Conservation (phyloP, 2,888 invertebrate genomes). For the Acrobasis suavella region DNA sequence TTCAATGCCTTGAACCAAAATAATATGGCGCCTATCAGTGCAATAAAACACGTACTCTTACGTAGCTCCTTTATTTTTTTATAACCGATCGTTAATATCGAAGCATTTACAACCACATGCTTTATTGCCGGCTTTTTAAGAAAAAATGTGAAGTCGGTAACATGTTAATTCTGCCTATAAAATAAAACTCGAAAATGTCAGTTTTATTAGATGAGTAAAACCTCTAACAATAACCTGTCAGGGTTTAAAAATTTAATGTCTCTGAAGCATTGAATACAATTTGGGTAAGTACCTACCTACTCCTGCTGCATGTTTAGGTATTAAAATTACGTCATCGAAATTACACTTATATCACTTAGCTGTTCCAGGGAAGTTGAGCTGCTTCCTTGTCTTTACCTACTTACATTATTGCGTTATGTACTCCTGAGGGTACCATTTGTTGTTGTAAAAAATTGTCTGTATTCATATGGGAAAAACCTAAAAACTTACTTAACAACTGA, state of each 20-base stretch:
- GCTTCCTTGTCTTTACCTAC: too few species aligned
- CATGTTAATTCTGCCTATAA: constrained; percentile 75
- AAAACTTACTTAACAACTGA: too few species aligned
- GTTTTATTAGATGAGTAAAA: constrained; percentile 29
- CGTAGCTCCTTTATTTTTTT: constrained; percentile 72
- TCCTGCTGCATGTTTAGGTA: too few species aligned
- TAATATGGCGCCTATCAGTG: constrained; percentile 64
- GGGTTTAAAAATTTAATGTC: constrained; percentile 3
- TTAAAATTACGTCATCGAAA: too few species aligned
- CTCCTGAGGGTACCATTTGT: too few species aligned
- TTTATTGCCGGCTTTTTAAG: constrained; percentile 63
- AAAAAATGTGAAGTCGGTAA: constrained; percentile 62
- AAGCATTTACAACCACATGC: constrained; percentile 68
- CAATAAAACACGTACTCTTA: constrained; percentile 67
- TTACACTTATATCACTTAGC: too few species aligned
- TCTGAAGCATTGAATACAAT: constrained; percentile 1
- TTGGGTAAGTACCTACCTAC: neutral
- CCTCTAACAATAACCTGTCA: constrained; percentile 17
- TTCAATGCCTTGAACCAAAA: constrained; percentile 28
- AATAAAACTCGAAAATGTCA: constrained; percentile 46
- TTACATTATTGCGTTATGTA: too few species aligned
- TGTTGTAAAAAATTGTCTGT: too few species aligned
- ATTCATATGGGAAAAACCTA: too few species aligned
- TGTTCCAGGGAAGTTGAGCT: too few species aligned
- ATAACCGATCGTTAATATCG: constrained; percentile 75